phyloP scores from a whole-genome alignment of 2,797 vertebrate genomes.

The Sylvilagus floridanus region DNA sequence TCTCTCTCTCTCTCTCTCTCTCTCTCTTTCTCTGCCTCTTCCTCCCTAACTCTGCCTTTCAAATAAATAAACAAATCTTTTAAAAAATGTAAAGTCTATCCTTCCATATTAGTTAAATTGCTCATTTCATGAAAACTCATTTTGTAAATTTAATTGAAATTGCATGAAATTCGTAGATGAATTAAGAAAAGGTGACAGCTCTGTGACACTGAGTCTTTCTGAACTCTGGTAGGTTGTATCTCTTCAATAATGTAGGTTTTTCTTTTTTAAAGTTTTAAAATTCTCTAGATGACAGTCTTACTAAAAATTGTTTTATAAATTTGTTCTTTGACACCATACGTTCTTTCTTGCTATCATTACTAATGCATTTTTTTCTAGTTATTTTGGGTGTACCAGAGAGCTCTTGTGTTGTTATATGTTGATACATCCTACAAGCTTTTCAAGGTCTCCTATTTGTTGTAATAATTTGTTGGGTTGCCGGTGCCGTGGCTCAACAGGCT shows the following conservation, averaged over 20 bases:
- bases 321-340: neutral
- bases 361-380: neutral
- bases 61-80: neutral
- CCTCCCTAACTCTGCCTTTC: too few species aligned
- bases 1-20: too few species aligned
- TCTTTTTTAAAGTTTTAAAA: neutral
- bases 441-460: neutral
- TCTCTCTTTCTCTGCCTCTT: too few species aligned
- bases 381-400: neutral
- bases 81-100: neutral
- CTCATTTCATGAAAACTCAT: neutral
- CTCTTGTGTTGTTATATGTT: neutral
- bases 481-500: too few species aligned
- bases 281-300: neutral
- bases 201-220: neutral
- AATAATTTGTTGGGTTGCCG: neutral
- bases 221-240: neutral
- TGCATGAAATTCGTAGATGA: neutral
- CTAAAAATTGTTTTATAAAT: neutral
- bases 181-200: neutral
- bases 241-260: neutral
- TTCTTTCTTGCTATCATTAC: neutral
- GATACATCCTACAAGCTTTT: neutral
- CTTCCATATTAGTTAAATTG: neutral
- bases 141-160: conserved; percentile 25